Conservation (phyloP, 2,888 invertebrate species). For the Sturmia bella region DNA sequence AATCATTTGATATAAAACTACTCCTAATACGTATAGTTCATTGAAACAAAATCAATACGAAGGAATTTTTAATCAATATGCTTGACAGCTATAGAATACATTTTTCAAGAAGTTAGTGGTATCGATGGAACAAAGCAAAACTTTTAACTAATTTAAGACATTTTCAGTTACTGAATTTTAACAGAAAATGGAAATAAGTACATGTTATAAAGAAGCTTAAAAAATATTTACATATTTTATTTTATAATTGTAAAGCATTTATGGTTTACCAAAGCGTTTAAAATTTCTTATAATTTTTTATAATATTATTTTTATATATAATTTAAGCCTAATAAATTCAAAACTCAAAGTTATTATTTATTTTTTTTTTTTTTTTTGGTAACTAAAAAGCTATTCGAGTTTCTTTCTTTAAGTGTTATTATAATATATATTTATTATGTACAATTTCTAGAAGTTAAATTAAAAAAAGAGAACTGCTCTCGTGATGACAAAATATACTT, state of each 20-base stretch:
- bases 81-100: no score
- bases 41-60: no score
- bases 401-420: not conserved
- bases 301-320: slow-evolving; percentile 65
- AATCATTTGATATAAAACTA: no score
- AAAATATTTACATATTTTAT: slow-evolving; percentile 31
- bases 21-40: no score
- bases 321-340: slow-evolving; percentile 63
- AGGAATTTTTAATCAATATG: no score
- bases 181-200: not conserved
- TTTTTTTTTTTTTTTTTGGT: slow-evolving; percentile 30
- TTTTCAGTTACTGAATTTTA: no score
- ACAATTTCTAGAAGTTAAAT: slow-evolving; percentile 1
- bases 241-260: slow-evolving; percentile 81
- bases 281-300: slow-evolving; percentile 34
- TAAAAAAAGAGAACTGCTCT: no score
- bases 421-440: slow-evolving; percentile 16
- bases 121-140: no score
- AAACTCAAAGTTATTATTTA: slow-evolving; percentile 48
- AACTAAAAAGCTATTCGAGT: slow-evolving; percentile 26
- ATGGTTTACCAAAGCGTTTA: slow-evolving; percentile 82
- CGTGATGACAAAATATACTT: no score
- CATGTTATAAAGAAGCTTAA: slow-evolving; percentile 7
- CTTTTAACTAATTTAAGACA: no score
- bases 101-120: no score